phyloP scores from a whole-genome alignment of 2,888 invertebrate species.

The Rhodophaea formosa region DNA sequence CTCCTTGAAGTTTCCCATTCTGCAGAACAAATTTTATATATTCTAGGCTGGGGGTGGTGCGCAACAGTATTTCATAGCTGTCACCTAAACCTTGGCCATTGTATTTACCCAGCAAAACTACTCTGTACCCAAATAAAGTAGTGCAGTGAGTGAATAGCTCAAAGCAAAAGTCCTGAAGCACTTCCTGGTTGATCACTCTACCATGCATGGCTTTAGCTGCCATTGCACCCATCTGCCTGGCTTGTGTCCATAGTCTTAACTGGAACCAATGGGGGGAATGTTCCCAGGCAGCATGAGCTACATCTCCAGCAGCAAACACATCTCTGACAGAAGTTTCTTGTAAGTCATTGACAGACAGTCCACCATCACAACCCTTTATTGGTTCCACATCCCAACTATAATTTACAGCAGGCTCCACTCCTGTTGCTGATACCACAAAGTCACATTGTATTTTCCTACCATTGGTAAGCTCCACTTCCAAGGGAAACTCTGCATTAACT shows the following conservation, averaged over 20 bases:
- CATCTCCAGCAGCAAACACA: conserved; percentile 98
- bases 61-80: conserved; percentile 90
- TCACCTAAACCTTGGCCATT: conserved; percentile 93
- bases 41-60: conserved; percentile 90
- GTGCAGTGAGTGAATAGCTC: conserved; percentile 99
- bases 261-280: conserved; percentile 93
- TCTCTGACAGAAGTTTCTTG: conserved; percentile 89
- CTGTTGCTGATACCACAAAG: conserved; percentile 97
- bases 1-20: conserved; percentile 93
- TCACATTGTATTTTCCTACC: conserved; percentile 89
- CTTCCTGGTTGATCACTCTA: conserved; percentile 79
- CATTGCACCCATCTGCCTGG: conserved; percentile 97
- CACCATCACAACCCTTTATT: conserved; percentile 85
- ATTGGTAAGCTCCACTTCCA: conserved; percentile 88
- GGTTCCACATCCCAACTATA: conserved; percentile 79
- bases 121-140: conserved; percentile 95
- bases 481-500: conserved; percentile 79
- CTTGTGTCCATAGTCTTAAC: conserved; percentile 98
- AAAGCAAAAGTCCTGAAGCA: conserved; percentile 96
- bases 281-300: conserved; percentile 91
- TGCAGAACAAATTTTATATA: conserved; percentile 94
- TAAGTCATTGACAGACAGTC: conserved; percentile 90
- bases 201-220: conserved; percentile 94
- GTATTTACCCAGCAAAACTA: conserved; percentile 93
- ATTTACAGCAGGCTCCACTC: conserved; percentile 88